Evolutionary conservation across 2,888 invertebrate species (phyloP), one percentile per base, ranked within the genome.

Genomic region (Hirtodrosophila confusa): DNA sequence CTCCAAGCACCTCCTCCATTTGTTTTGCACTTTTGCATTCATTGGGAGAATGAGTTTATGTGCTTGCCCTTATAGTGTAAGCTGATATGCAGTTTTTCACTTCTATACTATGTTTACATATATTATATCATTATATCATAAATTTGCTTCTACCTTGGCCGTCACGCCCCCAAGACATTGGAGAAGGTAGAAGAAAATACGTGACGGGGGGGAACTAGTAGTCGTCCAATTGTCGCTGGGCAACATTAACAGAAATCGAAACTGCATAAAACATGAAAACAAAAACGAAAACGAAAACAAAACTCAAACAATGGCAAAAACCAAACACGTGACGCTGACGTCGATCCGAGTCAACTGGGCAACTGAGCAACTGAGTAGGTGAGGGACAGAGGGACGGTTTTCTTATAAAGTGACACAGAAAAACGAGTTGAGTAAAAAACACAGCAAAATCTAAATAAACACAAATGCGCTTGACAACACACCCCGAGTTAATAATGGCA

Each of bases 231-330:
- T 62, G 50, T 49, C 49, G 45, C 40, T 27, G 23, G 60, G 61
- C 69, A 63, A 64, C 73, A 82, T 49, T 71, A 79, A 74, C 82
- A 62, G 71, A 77, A 85, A 75, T 80, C 64, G 58, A 78, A 80
- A 80, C 85, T 87, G 82, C 71, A 78, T 56, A 51, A 82, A 56
- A 54, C 48, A 75, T 70, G 57, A 62, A 64, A 82, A 61, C 11
- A 47, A 64, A 41, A 45, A 51, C 51, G 57, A 49, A 55, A 44
- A 31, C 55, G 54, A 84, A 69, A 50, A 24, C 39, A 31, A 78
- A 70, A 70, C 56, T 60, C 40, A 39, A 43, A 63, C 77, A 73
- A 65, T 67, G 51, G 58, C 65, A 77, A 43, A 45, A 80, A 41
- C 11, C 47, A 63, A 65, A 69, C 80, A 87, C 86, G 80, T 87